A percentile compares a stretch with the other conserved stretches of the same genome.
Conservation (phyloP, 2,113 vertebrate genomes). For the Rhipidura dahli region DNA sequence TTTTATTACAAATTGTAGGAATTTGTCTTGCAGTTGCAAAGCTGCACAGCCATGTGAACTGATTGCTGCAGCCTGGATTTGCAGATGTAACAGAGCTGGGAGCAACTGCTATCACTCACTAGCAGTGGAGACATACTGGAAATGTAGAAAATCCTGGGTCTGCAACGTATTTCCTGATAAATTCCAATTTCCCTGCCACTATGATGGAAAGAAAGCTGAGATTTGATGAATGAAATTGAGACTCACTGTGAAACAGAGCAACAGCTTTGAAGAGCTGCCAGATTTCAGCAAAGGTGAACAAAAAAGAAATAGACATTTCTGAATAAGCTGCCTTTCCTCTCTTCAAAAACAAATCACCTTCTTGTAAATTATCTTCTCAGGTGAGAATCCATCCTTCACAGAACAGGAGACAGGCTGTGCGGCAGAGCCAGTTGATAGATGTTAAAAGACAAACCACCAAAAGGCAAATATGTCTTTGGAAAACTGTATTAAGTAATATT, state of each 20-base stretch:
- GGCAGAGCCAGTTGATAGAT: background rate
- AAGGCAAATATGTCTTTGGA: background rate
- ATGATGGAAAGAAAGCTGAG: background rate
- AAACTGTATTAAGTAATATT: background rate
- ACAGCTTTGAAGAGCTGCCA: slow-evolving; percentile 48
- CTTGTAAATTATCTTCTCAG: background rate
- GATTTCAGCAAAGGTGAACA: slow-evolving; percentile 21
- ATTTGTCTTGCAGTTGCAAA: background rate
- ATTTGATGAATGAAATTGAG: slow-evolving; percentile 25
- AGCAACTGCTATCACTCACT: background rate
- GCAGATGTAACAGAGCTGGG: background rate
- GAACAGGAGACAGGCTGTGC: background rate
- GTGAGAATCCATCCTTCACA: slow-evolving; percentile 19
- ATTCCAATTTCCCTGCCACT: background rate
- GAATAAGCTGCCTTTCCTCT: background rate
- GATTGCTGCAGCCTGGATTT: background rate
- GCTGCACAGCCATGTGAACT: background rate
- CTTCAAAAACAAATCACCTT: background rate
- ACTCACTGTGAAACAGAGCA: background rate
- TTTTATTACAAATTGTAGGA: background rate
- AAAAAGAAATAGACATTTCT: slow-evolving; percentile 11
- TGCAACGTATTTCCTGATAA: background rate
- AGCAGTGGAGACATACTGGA: background rate
- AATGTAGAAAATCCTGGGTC: background rate
- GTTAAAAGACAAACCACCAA: background rate